Evolutionary conservation across 2,113 vertebrate species (phyloP), one percentile per base, ranked within the genome.

Genomic region (Spea multiplicata): DNA sequence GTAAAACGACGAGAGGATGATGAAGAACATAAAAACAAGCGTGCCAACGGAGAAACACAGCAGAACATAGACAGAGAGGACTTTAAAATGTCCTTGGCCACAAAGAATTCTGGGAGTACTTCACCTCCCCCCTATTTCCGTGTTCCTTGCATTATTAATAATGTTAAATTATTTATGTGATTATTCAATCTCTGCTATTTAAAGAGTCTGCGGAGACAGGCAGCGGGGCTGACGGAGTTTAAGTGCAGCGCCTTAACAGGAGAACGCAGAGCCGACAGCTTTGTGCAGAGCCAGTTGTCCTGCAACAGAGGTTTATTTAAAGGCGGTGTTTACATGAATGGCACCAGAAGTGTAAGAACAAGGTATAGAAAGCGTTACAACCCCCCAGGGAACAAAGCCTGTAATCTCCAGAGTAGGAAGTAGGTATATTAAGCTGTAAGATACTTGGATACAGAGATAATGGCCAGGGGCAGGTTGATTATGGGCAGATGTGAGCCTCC

Each of bases 121-220:
- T 5, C 79, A 2, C 53, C 81, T 71, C 74, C 71, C 84, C 50
- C 45, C 78, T 69, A 70, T 71, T 76, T 62, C 62, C 13, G 76
- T 73, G 65, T 66, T 72, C 59, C 30, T 62, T 79, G 77, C 59
- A 79, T 73, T 79, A 79, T 79, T 79, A 79, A 79, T 72, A 66
- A 66, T 0, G 16, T 61, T 79, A n/a, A 79, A 79, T 73, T 66
- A 79, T 79, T 79, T 55, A 79, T 66, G 70, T 73, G 77, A 79
- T 79, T 68, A 80, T 79, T 81, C 30, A 66, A 14, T 75, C 66
- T 85, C 72, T 75, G 49, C 84, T 81, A 82, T 81, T 16, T 4
- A 75, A 81, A 76, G 80, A 44, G 74, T 6, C 68, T 52, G 67
- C 9, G 44, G 47, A 55, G 48, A 65, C 49, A 17, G 65, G 48